These are phyloP conservation scores for Sardinella longiceps DNA, from an alignment of 2,797 vertebrate species.

Conservation along the genomic window DNA sequence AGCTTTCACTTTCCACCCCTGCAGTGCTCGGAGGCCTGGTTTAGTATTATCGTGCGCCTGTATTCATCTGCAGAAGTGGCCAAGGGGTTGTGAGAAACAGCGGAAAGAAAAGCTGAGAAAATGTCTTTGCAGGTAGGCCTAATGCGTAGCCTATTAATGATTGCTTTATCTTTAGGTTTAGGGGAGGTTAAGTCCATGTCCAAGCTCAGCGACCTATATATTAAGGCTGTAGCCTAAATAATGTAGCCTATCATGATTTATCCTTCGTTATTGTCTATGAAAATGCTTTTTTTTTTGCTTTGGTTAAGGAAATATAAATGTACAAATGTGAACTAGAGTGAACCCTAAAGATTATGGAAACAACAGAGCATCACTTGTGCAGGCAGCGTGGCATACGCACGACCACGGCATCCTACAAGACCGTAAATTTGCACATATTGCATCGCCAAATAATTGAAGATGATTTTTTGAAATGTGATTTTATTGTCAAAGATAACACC, in stretches of 20 bases:
- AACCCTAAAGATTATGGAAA: too few species aligned
- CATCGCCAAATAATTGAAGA: neutral
- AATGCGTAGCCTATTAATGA: conserved; percentile 21
- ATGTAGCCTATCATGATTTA: neutral
- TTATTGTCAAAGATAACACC: neutral
- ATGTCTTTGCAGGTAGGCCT: conserved; percentile 79
- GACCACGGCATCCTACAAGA: too few species aligned
- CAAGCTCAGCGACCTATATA: neutral
- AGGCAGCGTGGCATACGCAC: neutral
- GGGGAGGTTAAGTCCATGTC: too few species aligned
- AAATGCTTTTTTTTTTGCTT: neutral
- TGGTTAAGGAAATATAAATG: neutral
- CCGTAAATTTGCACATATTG: neutral
- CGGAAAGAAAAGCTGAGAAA: conserved; percentile 5
- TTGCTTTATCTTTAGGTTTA: neutral
- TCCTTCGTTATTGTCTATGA: neutral
- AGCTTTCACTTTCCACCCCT: conserved; percentile 41
- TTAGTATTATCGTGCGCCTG: conserved; percentile 49
- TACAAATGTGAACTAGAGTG: neutral
- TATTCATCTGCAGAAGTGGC: conserved; percentile 42
- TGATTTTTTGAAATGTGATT: neutral
- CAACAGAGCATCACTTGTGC: too few species aligned
- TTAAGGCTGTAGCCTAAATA: too few species aligned
- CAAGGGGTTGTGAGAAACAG: neutral
- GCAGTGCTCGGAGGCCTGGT: neutral